phyloP scores from a whole-genome alignment of 2,797 vertebrate genomes.

The Gadopsis marmoratus region DNA sequence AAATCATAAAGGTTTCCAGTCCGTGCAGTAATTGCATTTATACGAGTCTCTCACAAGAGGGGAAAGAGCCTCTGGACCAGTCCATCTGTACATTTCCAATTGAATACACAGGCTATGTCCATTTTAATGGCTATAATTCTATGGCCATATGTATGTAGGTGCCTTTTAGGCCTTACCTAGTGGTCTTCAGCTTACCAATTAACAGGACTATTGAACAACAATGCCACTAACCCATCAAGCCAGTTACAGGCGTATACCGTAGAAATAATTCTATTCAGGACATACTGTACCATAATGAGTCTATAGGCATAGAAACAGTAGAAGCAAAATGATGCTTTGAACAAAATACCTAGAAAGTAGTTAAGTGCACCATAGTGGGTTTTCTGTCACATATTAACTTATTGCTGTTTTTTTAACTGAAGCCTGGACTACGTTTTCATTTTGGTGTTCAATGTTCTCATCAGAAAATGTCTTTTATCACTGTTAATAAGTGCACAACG shows the following conservation, averaged over 20 bases:
- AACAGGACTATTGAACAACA: slow-evolving; percentile 81
- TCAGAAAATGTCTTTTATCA: slow-evolving; percentile 65
- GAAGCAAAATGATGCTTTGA: slow-evolving; percentile 59
- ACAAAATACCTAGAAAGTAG: slow-evolving; percentile 51
- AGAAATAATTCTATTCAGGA: slow-evolving; percentile 70
- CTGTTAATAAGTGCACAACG: slow-evolving; percentile 73
- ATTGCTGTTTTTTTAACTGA: slow-evolving; percentile 78
- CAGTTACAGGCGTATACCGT: slow-evolving; percentile 74
- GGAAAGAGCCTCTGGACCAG: slow-evolving; percentile 54
- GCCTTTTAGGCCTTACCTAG: slow-evolving; percentile 72
- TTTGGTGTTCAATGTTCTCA: slow-evolving; percentile 71
- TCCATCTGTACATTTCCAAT: slow-evolving; percentile 67
- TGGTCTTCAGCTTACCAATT: slow-evolving; percentile 79
- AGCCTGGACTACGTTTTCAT: slow-evolving; percentile 74
- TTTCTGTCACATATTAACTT: slow-evolving; percentile 68
- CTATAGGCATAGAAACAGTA: slow-evolving; percentile 64
- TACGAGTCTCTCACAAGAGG: slow-evolving; percentile 44
- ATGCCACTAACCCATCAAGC: slow-evolving; percentile 79
- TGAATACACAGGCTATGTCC: slow-evolving; percentile 69
- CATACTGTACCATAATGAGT: slow-evolving; percentile 60
- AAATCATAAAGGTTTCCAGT: slow-evolving; percentile 60
- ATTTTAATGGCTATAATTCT: slow-evolving; percentile 79
- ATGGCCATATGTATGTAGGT: slow-evolving; percentile 66
- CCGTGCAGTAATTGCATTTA: slow-evolving; percentile 48
- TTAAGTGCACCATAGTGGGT: slow-evolving; percentile 68